phyloP scores from a whole-genome alignment of 2,888 invertebrate genomes.

The Volucella zonaria region DNA sequence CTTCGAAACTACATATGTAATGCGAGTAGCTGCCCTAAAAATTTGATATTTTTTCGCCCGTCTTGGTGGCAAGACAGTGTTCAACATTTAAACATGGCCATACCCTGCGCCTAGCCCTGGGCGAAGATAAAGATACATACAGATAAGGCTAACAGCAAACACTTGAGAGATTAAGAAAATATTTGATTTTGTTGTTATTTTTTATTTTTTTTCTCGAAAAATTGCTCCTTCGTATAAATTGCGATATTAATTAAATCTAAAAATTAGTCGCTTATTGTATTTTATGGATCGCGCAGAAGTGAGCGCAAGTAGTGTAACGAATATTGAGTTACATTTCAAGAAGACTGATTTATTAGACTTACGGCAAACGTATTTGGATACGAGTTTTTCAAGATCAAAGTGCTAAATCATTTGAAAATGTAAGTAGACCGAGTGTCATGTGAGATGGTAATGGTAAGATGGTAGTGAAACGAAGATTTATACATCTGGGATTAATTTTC shows the following conservation, averaged over 20 bases:
- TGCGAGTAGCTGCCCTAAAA: slow-evolving; percentile 11
- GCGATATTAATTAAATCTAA: slow-evolving; percentile 57
- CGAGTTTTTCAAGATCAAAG: slow-evolving; percentile 25
- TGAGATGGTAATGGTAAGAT: slow-evolving; percentile 6
- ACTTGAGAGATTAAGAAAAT: slow-evolving; percentile 53
- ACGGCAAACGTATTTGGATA: neutral
- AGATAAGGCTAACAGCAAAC: slow-evolving; percentile 23
- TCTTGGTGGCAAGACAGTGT: slow-evolving; percentile 34
- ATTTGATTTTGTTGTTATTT: neutral
- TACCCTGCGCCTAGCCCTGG: slow-evolving; percentile 20
- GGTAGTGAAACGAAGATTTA: slow-evolving; percentile 27
- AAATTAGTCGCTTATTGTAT: slow-evolving; percentile 58
- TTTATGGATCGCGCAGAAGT: slow-evolving; percentile 47
- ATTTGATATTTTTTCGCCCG: slow-evolving; percentile 39
- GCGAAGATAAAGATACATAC: slow-evolving; percentile 37
- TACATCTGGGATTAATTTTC: neutral
- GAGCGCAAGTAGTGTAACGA: neutral
- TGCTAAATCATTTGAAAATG: slow-evolving; percentile 34
- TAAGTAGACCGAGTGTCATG: slow-evolving; percentile 36
- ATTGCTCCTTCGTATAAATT: slow-evolving; percentile 38
- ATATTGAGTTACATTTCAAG: slow-evolving; percentile 29
- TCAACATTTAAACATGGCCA: slow-evolving; percentile 45
- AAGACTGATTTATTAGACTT: neutral
- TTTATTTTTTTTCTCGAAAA: neutral
- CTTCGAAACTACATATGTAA: too few relatives aligned